Conservation (phyloP, 2,113 vertebrate genomes). For the Hemichromis elongatus region DNA sequence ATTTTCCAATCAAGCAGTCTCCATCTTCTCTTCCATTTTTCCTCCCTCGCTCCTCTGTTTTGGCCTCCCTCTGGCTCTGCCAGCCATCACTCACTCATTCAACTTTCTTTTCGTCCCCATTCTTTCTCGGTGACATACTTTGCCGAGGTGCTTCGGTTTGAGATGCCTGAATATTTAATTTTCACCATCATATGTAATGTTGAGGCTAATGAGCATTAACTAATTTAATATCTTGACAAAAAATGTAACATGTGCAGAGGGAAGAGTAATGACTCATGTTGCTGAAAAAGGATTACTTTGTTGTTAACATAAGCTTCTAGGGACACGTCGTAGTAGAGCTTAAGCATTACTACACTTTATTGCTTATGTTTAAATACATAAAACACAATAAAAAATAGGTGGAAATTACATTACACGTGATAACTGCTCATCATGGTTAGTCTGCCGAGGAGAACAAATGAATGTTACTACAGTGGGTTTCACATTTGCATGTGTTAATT, state of each 20-base stretch:
- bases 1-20: constrained; percentile 71
- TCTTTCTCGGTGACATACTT: constrained; percentile 32
- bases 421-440: constrained; percentile 34
- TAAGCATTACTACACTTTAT: not conserved
- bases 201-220: constrained; percentile 9
- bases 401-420: not conserved
- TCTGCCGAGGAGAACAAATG: constrained; percentile 22
- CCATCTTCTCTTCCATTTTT: constrained; percentile 60
- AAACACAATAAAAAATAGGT: not conserved
- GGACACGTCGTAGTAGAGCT: not conserved
- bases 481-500: constrained; percentile 41
- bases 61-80: constrained; percentile 57
- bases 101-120: constrained; percentile 40
- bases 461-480: constrained; percentile 12
- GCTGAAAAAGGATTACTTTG: not conserved
- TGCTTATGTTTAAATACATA: not conserved
- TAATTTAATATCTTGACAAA: constrained; percentile 18
- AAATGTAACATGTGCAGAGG: not conserved
- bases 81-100: constrained; percentile 53
- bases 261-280: not conserved
- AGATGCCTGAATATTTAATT: constrained; percentile 43
- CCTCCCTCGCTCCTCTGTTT: constrained; percentile 37
- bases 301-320: not conserved
- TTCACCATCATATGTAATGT: constrained; percentile 10
- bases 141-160: constrained; percentile 18